phyloP scores from a whole-genome alignment of 2,888 invertebrate genomes.

The Enchytraeus crypticus region DNA sequence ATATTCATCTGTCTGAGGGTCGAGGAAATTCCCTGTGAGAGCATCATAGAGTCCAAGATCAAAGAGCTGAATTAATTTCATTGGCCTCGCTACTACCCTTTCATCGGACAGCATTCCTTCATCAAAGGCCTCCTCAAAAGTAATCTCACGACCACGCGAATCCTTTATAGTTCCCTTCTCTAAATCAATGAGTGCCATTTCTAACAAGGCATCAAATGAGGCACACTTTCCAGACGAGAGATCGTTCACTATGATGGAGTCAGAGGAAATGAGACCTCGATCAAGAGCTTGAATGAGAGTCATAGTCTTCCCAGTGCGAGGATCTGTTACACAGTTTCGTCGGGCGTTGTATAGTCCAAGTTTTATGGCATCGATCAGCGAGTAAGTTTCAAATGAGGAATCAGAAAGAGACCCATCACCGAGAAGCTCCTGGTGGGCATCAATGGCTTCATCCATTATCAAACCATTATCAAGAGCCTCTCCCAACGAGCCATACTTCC shows the following conservation, averaged over 20 bases:
- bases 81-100: constrained; percentile 13
- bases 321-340: constrained; percentile 52
- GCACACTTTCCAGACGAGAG: constrained; percentile 45
- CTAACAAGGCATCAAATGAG: constrained; percentile 71
- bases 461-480: constrained; percentile 80
- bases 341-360: constrained; percentile 59
- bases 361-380: constrained; percentile 58
- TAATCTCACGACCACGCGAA: constrained; percentile 53
- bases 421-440: constrained; percentile 4
- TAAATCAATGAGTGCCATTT: constrained; percentile 68
- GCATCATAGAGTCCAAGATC: constrained; percentile 81
- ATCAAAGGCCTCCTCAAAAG: constrained; percentile 21
- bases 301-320: constrained; percentile 14
- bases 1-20: constrained; percentile 70
- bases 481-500: constrained; percentile 60
- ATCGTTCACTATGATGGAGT: constrained; percentile 21
- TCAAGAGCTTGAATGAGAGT: constrained; percentile 57
- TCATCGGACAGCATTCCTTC: constrained; percentile 17
- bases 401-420: background rate
- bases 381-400: background rate
- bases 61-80: constrained; percentile 41
- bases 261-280: constrained; percentile 21
- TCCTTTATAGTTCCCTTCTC: constrained; percentile 56
- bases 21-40: constrained; percentile 57
- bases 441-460: constrained; percentile 46